Evolutionary conservation across 2,113 vertebrate species (phyloP), one percentile per base, ranked within the genome.

Genomic region (Pipra filicauda): DNA sequence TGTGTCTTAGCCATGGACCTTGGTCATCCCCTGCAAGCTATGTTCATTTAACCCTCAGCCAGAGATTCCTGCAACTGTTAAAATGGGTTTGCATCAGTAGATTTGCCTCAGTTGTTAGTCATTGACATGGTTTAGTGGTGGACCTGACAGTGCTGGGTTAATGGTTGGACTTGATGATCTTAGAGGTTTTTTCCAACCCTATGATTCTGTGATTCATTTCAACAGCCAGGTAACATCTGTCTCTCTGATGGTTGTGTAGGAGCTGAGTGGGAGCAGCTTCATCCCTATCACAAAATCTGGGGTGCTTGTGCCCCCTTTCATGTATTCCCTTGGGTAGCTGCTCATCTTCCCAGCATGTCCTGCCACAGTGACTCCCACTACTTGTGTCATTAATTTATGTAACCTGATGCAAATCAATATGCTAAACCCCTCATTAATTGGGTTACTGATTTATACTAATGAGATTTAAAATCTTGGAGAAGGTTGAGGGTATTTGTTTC

Each of bases 361-460:
- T 73, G 58, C 37, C 2, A 0, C 35, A 3, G 61, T 41, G 57
- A 37, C 41, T 52, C 55, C 46, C 1, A 0, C 72, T 26, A 31
- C 0, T 0, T 58, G 41, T 93, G 69, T 46, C 65, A 13, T 86
- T 93, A 91, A 92, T 92, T 74, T 2, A 0, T 48, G 61, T 74
- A 83, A 93, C 84, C 83, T 21, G 12, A 86, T 94, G 93, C 76
- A 95, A 93, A 96, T 93, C 84, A 64, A 81, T 77, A 75, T 86
- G 91, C 89, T 93, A 95, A 96, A 59, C 24, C 72, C 65, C 52
- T 92, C 94, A 15, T 81, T 92, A 95, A 95, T 61, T 95, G 91
- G 48, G 76, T 84, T 74, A 43, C 73, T 87, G 82, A 74, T 91
- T 96, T 91, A 77, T 80, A 74, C 90, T 95, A 94, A 96, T 92